Evolutionary conservation across 2,113 vertebrate species (phyloP), one percentile per base, ranked within the genome.

Genomic region (Colinus virginianus): DNA sequence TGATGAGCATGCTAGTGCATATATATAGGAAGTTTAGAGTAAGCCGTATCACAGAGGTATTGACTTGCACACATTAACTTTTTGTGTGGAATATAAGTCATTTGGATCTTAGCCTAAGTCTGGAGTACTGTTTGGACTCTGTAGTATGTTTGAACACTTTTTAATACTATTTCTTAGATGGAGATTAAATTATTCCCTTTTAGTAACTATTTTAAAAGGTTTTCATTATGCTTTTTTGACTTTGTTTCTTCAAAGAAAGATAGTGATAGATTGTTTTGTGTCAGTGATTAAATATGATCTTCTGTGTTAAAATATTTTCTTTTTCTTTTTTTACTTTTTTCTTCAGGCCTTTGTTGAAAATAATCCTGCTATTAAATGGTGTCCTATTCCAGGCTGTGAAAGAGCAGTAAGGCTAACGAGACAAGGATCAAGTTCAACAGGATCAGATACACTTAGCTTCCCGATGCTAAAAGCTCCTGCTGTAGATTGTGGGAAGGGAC

Each of bases 291-390:
- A 84, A 32, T 95, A n/a, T 78, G 43, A 55, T 85, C 8, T 83
- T 82, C 48, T 4, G 40, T 87, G 18, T 18, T 95, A 85, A 92
- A 94, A 71, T 92, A 30, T 59, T 96, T 92, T 87, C 6, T 51
- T 53, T 53, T 15, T 16, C 28, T 53, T 16, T 87, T 21, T n/a
- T 23, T 88, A 68, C 96, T 74, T 58, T 58, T 94, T 26, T 82
- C 32, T 15, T 72, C 93, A 99, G 99, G 99, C 99, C 19, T 99
- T 99, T 98, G 99, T 99, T 95, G 99, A 99, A 98, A 99, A 99
- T 97, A 99, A 99, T 97, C 98, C 99, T 94, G 98, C 98, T 81
- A 99, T 99, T 96, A 98, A 98, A 92, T 99, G 99, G 99, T 99
- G 99, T 96, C 99, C 99, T 59, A 98, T 98, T 88, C 98, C 99